Evolutionary conservation across 1,140 invertebrate species (phyloP).

Genomic region (Pygmarrhopalites habei): DNA sequence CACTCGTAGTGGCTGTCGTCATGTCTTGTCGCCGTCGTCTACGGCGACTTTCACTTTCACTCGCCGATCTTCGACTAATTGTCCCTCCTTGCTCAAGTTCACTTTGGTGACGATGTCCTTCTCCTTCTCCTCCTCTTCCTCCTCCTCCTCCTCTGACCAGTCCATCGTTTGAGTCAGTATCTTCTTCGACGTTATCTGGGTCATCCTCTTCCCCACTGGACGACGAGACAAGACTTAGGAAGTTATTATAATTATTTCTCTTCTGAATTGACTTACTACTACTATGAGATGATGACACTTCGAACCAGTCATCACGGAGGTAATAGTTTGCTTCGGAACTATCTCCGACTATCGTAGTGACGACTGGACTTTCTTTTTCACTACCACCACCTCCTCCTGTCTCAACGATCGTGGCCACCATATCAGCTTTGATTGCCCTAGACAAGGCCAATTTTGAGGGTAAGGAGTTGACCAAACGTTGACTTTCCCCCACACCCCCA

Average conservation of each 20-base stretch:
- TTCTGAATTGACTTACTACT: conserved; percentile 4
- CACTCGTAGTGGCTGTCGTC: no score
- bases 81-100: neutral
- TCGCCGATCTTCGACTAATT: no score
- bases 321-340: conserved; percentile 9
- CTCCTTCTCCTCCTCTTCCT: neutral
- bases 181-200: neutral
- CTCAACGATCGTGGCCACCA: neutral
- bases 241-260: conserved; percentile 9
- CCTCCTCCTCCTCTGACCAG: neutral
- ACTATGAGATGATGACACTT: neutral
- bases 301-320: neutral
- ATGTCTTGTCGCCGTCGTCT: no score
- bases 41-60: no score
- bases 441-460: neutral
- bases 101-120: neutral
- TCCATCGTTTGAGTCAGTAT: neutral
- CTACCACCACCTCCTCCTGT: neutral
- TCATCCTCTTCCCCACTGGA: neutral
- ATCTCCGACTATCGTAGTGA: neutral
- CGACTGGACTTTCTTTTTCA: no score
- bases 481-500: neutral
- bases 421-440: neutral
- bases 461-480: neutral
- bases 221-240: conserved; percentile 1